Evolutionary conservation across 1,140 invertebrate species (phyloP).

Genomic region (Globodera rostochiensis): DNA sequence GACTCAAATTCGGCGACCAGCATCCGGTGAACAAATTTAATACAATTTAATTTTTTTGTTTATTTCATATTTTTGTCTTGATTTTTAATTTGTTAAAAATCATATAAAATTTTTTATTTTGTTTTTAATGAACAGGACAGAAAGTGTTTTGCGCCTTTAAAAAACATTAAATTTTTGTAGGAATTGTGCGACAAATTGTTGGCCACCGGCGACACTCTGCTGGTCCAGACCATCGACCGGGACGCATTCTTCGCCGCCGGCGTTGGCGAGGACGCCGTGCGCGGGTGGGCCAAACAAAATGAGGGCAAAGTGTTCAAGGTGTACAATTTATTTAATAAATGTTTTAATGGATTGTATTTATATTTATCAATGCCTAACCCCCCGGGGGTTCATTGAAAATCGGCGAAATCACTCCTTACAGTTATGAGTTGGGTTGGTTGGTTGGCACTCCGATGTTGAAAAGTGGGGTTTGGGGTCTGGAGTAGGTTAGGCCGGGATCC

Average conservation of each 20-base stretch:
- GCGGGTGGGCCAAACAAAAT: conserved; percentile 48
- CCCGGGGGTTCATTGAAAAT: neutral
- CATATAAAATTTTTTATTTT: conserved; percentile 18
- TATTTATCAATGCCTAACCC: neutral
- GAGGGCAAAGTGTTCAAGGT: conserved; percentile 52
- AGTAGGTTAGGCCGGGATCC: no score
- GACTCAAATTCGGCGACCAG: conserved; percentile 34
- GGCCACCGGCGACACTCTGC: conserved; percentile 41
- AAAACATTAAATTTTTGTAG: neutral
- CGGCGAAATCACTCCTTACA: no score
- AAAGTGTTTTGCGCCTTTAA: no score
- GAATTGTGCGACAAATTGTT: conserved; percentile 44
- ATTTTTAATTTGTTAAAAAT: conserved; percentile 4
- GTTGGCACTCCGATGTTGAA: no score
- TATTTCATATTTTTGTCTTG: neutral
- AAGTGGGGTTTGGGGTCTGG: no score
- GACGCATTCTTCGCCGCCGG: conserved; percentile 49
- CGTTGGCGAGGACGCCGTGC: conserved; percentile 29
- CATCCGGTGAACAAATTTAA: neutral
- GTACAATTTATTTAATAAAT: no score
- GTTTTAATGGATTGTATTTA: neutral
- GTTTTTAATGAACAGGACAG: no score
- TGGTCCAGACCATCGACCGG: conserved; percentile 45
- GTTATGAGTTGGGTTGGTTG: no score
- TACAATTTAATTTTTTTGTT: no score